Base-by-base conservation (phyloP, 2,888 invertebrate genomes). In the Epistrophella euchroma region DNA sequence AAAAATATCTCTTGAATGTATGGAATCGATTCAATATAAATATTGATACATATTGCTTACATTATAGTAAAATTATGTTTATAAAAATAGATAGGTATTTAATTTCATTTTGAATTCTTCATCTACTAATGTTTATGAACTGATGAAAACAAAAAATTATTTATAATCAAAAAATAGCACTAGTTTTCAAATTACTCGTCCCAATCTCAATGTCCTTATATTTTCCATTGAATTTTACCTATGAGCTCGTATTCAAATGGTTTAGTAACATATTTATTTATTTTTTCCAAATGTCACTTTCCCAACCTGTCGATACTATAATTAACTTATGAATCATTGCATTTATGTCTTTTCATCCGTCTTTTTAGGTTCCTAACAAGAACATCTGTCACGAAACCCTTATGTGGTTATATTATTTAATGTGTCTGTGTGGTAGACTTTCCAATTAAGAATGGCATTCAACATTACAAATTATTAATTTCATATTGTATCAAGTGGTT, bases 341-440 rank as follows among this genome's bases (percentile, higher is more conserved):
- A 62, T 43, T 43, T 25, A n/a, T n/a, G 9, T 3, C 28, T 43
- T 43, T 28, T 43, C n/a, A 43, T 25, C 11, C 25, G 17, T 28
- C 10, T 43, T 25, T n/a, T 43, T 43, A 17, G 9, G 2, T 47
- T 66, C 15, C 32, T 66, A 66, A 47, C 13, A 9, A 66, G 17
- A 64, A 45, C 47, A 66, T 66, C 47, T 66, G 64, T 66, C 47
- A 66, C 32, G 19, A 9, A 45, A 47, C 35, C 28, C 60, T 40
- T 35, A 56, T 35, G 17, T 11, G 2, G 0, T 10, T 43, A 5
- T 45, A 45, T 64, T 35, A 13, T 7, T 10, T 19, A 28, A 43
- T 45, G 45, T 47, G 17, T 47, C 13, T 47, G 13, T 47, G 28
- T 17, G 15, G 28, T n/a, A 62, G 25, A 17, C 15, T n/a, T 62